These are phyloP conservation scores for Aurelia coerulea DNA, from an alignment of 30 jellyfish, hydroid and myxozoan species.

Conservation along the genomic window DNA sequence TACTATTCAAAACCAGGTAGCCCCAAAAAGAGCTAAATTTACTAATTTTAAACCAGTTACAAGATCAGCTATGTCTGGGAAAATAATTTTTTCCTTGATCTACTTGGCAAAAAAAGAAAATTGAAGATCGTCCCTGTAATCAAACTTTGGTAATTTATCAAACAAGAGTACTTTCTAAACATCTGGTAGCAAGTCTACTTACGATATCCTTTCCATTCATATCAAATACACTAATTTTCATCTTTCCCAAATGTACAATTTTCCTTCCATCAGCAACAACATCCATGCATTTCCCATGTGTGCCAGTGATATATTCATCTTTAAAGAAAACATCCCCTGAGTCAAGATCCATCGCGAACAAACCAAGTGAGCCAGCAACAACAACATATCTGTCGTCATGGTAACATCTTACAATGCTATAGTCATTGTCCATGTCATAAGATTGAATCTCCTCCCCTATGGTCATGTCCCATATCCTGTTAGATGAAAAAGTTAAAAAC, in stretches of 20 bases:
- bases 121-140: too few relatives aligned
- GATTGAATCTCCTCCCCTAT: constrained; percentile 65
- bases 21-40: too few relatives aligned
- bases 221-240: constrained; percentile 51
- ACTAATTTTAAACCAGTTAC: too few relatives aligned
- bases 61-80: too few relatives aligned
- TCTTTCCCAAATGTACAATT: constrained; percentile 48
- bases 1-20: too few relatives aligned
- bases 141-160: too few relatives aligned
- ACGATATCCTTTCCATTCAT: constrained; percentile 52
- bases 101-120: too few relatives aligned
- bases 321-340: constrained; percentile 63
- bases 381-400: constrained; percentile 55
- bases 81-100: too few relatives aligned
- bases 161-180: too few relatives aligned
- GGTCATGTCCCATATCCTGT: constrained; percentile 78
- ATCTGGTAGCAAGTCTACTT: constrained; percentile 3
- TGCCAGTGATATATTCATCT: constrained; percentile 59
- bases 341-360: constrained; percentile 48
- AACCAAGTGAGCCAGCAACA: constrained; percentile 45
- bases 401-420: constrained; percentile 5
- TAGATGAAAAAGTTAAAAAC: background rate
- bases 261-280: constrained; percentile 38
- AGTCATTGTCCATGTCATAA: constrained; percentile 22
- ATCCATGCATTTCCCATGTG: constrained; percentile 52